Percentiles rank a stretch among this genome's conserved stretches.
These are phyloP conservation scores for Pedionomus torquatus DNA, from an alignment of 2,113 vertebrate genomes.

Conservation along the genomic window DNA sequence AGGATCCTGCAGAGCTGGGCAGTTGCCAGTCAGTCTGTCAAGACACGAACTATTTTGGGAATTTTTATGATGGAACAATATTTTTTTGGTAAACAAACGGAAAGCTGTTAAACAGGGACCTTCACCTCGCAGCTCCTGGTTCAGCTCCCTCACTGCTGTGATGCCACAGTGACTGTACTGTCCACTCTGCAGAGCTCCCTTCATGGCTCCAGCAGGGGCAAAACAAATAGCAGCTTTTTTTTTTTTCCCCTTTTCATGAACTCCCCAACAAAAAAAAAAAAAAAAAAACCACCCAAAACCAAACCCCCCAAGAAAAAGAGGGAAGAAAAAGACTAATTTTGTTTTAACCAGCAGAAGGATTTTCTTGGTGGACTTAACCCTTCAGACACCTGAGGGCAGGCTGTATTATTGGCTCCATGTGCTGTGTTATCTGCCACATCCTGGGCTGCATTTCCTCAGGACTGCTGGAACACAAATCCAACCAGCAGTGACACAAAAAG, in stretches of 20 bases:
- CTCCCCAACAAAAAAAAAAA: not conserved
- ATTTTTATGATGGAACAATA: conserved; percentile 85
- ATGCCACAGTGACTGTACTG: conserved; percentile 75
- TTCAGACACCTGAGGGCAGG: not conserved
- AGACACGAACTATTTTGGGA: conserved; percentile 81
- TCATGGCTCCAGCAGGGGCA: conserved; percentile 58
- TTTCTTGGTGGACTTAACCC: conserved; percentile 33
- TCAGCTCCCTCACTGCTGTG: conserved; percentile 65
- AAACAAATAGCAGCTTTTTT: conserved; percentile 56
- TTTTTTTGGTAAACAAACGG: conserved; percentile 83
- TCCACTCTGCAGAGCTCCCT: conserved; percentile 55
- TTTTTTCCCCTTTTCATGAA: conserved; percentile 8
- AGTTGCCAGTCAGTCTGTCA: conserved; percentile 80
- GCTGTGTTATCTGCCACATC: not conserved
- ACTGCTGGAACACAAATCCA: not conserved
- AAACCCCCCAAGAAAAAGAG: not conserved
- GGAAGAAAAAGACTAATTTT: not conserved
- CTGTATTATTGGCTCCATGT: not conserved
- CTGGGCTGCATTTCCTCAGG: not conserved
- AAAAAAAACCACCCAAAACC: too few species aligned
- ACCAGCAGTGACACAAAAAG: not conserved
- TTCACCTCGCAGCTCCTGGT: conserved; percentile 72
- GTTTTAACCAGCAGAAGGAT: not conserved
- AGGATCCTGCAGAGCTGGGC: conserved; percentile 74
- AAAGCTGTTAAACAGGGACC: conserved; percentile 79